Percentiles rank a stretch among this genome's conserved stretches.
These are phyloP conservation scores for Neolamprologus devosi DNA, from an alignment of 2,113 vertebrate species.

Conservation along the genomic window DNA sequence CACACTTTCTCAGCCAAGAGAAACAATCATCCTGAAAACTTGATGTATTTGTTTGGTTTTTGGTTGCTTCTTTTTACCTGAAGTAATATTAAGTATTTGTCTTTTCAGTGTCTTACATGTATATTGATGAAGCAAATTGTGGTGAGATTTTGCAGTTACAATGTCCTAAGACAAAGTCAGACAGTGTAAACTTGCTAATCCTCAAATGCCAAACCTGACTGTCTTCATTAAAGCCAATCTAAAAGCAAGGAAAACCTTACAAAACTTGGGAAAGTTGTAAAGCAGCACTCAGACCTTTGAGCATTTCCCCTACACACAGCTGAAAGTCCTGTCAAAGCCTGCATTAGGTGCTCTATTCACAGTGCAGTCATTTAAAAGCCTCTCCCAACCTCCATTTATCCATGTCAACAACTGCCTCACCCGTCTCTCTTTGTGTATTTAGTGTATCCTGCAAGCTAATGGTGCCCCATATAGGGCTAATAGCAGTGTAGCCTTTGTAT, in stretches of 20 bases:
- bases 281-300: not conserved
- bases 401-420: not conserved
- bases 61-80: not conserved
- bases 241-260: not conserved
- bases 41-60: not conserved
- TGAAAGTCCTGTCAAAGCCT: not conserved
- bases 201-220: not conserved
- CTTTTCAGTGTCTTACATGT: not conserved
- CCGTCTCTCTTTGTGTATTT: not conserved
- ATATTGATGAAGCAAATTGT: not conserved
- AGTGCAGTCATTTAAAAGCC: constrained; percentile 4
- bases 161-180: not conserved
- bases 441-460: not conserved
- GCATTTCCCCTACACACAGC: not conserved
- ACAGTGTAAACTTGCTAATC: not conserved
- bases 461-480: not conserved
- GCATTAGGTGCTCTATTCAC: not conserved
- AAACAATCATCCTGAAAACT: constrained; percentile 1
- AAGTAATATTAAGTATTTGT: not conserved
- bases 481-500: not conserved
- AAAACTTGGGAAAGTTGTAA: not conserved
- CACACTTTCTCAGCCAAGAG: not conserved
- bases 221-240: not conserved
- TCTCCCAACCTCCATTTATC: constrained; percentile 11
- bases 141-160: not conserved